Conservation (phyloP, 2,113 vertebrate species). For the Stictonetta naevosa region DNA sequence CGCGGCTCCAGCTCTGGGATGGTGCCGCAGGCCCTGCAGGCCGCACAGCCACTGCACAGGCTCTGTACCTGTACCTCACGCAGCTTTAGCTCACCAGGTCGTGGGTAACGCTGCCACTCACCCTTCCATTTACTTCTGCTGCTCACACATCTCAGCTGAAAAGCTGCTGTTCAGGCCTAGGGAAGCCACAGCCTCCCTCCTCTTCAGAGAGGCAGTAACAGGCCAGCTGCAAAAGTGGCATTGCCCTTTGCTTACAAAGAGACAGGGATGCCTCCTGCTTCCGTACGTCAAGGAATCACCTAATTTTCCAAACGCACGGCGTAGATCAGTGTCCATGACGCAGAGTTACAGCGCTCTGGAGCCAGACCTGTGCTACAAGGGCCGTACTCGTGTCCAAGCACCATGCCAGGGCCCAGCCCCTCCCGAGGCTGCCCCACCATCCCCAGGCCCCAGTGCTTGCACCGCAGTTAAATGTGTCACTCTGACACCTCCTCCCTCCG, state of each 20-base stretch:
- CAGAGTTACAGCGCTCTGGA: neutral
- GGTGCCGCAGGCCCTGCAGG: neutral
- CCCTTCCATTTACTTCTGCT: fast-evolving
- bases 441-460: neutral
- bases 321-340: neutral
- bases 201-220: fast-evolving
- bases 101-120: fast-evolving
- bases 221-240: neutral
- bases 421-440: neutral
- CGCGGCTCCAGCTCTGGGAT: fast-evolving
- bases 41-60: neutral
- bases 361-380: neutral
- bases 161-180: neutral
- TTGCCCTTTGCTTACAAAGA: neutral
- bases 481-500: neutral
- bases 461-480: fast-evolving
- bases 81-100: neutral
- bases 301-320: neutral
- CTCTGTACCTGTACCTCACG: neutral
- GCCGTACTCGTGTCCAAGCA: neutral
- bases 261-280: neutral
- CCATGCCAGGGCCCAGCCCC: fast-evolving
- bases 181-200: neutral
- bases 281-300: neutral
- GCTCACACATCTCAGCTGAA: neutral